Evolutionary conservation across 1,140 invertebrate genomes (phyloP).

Genomic region (Hycleus cichorii): DNA sequence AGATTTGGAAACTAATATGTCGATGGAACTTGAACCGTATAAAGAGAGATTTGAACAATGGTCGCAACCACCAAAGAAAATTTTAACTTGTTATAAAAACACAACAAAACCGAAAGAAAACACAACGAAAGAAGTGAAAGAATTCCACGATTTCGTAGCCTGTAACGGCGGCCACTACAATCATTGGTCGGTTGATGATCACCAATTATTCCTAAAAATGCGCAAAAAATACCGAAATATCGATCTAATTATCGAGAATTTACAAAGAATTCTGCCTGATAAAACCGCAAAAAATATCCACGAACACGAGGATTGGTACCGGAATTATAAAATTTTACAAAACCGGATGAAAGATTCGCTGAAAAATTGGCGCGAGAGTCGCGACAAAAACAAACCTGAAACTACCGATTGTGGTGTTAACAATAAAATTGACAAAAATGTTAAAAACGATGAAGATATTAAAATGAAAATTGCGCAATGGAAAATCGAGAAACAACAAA

Average conservation of each 20-base stretch:
- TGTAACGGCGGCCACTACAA: constrained; percentile 42
- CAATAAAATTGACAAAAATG: background rate
- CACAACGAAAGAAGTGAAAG: constrained; percentile 37
- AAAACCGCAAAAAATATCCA: constrained; percentile 36
- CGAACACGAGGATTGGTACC: constrained; percentile 44
- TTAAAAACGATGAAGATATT: constrained; percentile 10
- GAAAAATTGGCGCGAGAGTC: constrained; percentile 40
- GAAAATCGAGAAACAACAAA: constrained; percentile 19
- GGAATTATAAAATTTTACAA: constrained; percentile 40
- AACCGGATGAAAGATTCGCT: constrained; percentile 42
- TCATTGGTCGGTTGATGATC: constrained; percentile 46
- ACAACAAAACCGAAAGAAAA: constrained; percentile 23
- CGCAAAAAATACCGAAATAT: constrained; percentile 40
- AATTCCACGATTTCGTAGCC: constrained; percentile 44
- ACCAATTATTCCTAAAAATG: constrained; percentile 43
- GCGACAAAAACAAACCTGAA: constrained; percentile 29
- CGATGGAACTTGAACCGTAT: constrained; percentile 30
- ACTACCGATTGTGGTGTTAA: background rate
- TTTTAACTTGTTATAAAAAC: constrained; percentile 32
- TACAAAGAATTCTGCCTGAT: constrained; percentile 32
- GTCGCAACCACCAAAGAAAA: constrained; percentile 35
- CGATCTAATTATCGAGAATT: constrained; percentile 19
- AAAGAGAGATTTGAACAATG: constrained; percentile 25
- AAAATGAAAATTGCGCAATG: constrained; percentile 9
- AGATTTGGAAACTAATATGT: constrained; percentile 32